These are phyloP conservation scores for Eilema sororculum DNA, from an alignment of 2,888 invertebrate genomes.

Conservation along the genomic window DNA sequence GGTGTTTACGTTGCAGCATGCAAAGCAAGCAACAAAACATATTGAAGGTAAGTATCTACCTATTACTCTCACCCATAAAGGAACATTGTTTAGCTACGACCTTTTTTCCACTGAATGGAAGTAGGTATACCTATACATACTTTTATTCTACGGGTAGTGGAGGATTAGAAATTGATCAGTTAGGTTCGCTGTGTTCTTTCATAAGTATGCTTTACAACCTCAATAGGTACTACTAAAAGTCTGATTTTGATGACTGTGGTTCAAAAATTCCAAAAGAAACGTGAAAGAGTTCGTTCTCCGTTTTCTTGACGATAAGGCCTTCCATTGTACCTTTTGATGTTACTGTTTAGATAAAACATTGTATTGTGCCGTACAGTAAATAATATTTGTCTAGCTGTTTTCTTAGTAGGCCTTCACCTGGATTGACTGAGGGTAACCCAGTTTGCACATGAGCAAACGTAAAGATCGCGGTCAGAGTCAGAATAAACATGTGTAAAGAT, in stretches of 20 bases:
- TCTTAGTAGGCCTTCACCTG: neutral
- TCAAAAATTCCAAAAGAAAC: neutral
- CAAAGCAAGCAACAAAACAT: neutral
- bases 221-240: neutral
- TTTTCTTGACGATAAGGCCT: neutral
- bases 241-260: neutral
- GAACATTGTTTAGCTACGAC: too few relatives aligned
- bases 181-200: too few relatives aligned
- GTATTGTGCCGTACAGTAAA: neutral
- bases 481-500: neutral
- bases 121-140: too few relatives aligned
- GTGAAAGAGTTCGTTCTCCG: neutral
- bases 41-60: neutral
- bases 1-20: neutral
- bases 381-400: neutral
- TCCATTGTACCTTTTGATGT: too few relatives aligned
- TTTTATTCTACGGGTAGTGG: too few relatives aligned
- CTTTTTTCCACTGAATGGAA: too few relatives aligned
- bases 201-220: neutral
- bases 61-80: too few relatives aligned
- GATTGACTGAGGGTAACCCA: neutral
- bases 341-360: neutral
- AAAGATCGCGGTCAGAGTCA: neutral
- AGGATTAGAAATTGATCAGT: too few relatives aligned
- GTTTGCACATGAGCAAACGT: neutral